These are phyloP conservation scores for Glaucopsyche alexis DNA, from an alignment of 2,888 invertebrate species.

Conservation along the genomic window DNA sequence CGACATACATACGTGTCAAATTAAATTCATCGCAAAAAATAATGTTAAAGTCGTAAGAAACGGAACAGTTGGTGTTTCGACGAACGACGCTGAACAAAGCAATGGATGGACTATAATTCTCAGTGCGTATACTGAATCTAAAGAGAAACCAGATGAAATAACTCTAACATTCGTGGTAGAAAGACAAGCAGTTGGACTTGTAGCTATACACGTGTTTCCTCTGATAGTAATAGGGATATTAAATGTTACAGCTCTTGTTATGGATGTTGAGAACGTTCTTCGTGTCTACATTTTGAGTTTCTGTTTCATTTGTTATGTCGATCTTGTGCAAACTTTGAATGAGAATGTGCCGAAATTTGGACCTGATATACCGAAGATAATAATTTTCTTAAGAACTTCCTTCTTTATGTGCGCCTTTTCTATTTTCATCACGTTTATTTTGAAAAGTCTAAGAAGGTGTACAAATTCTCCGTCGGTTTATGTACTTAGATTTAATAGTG, in stretches of 20 bases:
- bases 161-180: neutral
- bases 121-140: neutral
- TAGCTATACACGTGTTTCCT: neutral
- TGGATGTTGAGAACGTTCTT: neutral
- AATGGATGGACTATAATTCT: neutral
- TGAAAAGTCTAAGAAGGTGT: neutral
- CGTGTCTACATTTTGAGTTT: neutral
- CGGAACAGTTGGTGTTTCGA: neutral
- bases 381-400: neutral
- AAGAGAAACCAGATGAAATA: slow-evolving; percentile 1
- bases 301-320: neutral
- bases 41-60: neutral
- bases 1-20: neutral
- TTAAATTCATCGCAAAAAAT: neutral
- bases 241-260: neutral
- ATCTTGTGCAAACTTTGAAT: neutral
- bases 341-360: neutral
- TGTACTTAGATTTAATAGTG: neutral
- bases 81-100: neutral
- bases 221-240: neutral
- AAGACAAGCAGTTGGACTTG: neutral
- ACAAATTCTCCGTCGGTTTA: neutral
- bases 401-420: neutral
- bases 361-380: neutral
- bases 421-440: neutral